Conservation (phyloP, 1,140 invertebrate genomes). For the Magallana ariakensis region DNA sequence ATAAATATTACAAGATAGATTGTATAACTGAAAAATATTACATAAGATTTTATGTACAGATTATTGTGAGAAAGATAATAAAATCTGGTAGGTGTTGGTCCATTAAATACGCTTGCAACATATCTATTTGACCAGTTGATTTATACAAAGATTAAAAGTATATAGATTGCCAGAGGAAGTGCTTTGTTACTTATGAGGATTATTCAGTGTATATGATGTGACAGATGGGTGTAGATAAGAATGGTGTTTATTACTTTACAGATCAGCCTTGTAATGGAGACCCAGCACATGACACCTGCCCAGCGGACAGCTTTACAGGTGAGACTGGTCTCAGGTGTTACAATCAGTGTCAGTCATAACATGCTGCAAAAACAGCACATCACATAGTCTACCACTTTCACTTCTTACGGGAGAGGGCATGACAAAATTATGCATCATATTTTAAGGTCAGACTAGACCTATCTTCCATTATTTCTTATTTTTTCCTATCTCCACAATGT, state of each 20-base stretch:
- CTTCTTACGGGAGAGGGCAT: too few relatives aligned
- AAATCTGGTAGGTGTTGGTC: too few relatives aligned
- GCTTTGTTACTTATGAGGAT: background rate
- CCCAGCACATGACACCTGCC: constrained; percentile 83
- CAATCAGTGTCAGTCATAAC: background rate
- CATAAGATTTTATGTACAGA: background rate
- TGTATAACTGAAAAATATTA: background rate
- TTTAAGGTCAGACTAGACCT: too few relatives aligned
- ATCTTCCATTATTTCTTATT: too few relatives aligned
- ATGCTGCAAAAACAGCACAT: background rate
- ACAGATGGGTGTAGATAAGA: constrained; percentile 17
- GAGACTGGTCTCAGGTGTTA: constrained; percentile 34
- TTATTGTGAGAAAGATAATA: background rate
- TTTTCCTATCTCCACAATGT: too few relatives aligned
- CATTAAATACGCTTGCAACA: too few relatives aligned
- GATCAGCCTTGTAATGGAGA: constrained; percentile 60
- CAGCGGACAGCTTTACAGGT: constrained; percentile 87
- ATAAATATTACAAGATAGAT: too few relatives aligned
- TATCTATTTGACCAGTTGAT: background rate
- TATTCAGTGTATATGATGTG: background rate
- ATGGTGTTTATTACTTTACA: constrained; percentile 4
- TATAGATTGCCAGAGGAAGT: background rate
- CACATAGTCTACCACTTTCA: background rate
- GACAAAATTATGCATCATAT: too few relatives aligned
- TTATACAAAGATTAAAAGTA: background rate